A percentile compares a stretch with the other conserved stretches of the same genome.
phyloP scores from a whole-genome alignment of 1,140 invertebrate genomes.

The Leptinotarsa texana region DNA sequence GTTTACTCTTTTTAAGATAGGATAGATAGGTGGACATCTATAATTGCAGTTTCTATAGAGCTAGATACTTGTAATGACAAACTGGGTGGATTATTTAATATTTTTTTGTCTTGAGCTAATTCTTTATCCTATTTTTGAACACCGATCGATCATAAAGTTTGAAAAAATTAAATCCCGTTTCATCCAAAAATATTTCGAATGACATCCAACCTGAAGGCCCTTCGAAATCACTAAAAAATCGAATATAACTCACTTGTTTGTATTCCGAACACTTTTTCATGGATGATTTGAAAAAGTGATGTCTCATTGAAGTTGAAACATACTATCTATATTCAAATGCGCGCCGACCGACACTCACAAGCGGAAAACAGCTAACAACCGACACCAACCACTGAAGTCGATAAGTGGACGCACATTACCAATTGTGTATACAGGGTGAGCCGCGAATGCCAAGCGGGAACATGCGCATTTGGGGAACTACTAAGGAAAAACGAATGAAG shows the following conservation, averaged over 20 bases:
- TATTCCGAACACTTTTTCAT: background rate
- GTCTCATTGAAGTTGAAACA: conserved; percentile 3
- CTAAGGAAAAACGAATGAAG: background rate
- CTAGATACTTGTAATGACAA: too few relatives aligned
- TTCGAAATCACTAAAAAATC: background rate
- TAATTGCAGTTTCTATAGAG: too few relatives aligned
- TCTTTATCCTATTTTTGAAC: too few relatives aligned
- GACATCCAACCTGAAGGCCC: too few relatives aligned
- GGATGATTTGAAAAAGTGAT: conserved; percentile 2
- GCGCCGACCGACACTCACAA: background rate
- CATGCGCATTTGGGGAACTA: background rate
- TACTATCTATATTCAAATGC: background rate
- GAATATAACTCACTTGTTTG: background rate
- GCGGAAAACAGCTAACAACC: background rate
- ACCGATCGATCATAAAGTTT: too few relatives aligned
- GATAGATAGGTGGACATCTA: too few relatives aligned
- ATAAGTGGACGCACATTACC: conserved; percentile 5
- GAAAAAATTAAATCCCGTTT: too few relatives aligned
- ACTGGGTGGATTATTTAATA: too few relatives aligned
- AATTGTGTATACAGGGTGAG: background rate
- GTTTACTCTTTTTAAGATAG: too few relatives aligned
- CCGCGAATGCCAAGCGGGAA: background rate
- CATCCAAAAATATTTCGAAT: too few relatives aligned
- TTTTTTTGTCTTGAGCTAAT: too few relatives aligned
- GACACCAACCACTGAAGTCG: background rate